Conservation (phyloP, 2,888 invertebrate species). For the Ceratothoa steindachneri region DNA sequence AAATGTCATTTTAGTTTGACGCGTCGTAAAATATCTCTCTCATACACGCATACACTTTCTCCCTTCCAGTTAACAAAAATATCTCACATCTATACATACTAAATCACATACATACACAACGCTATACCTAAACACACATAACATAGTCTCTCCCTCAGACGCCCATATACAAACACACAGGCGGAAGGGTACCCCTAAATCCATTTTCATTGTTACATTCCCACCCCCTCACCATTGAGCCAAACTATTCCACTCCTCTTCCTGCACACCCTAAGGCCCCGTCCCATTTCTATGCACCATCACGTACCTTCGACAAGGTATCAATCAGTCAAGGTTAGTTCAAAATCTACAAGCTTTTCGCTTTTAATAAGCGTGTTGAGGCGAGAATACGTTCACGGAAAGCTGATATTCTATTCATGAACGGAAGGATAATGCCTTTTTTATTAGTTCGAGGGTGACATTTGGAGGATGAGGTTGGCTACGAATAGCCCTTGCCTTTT, state of each 20-base stretch:
- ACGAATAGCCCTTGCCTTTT: no score
- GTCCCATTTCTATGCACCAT: neutral
- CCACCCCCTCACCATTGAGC: neutral
- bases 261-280: neutral
- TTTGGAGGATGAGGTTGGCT: neutral
- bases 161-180: no score
- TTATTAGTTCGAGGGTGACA: neutral
- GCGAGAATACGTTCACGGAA: neutral
- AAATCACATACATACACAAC: no score
- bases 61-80: no score
- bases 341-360: constrained; percentile 8
- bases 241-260: neutral
- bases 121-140: no score
- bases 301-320: constrained; percentile 11
- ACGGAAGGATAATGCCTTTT: neutral
- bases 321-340: constrained; percentile 4
- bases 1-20: no score
- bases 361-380: neutral
- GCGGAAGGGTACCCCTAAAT: no score
- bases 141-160: no score
- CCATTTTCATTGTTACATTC: neutral
- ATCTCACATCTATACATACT: no score
- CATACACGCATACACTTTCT: no score
- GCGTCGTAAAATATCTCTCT: no score
- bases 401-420: neutral